phyloP scores from a whole-genome alignment of 37 sponge, comb jelly and placozoan genomes.

The Beroe ovata region DNA sequence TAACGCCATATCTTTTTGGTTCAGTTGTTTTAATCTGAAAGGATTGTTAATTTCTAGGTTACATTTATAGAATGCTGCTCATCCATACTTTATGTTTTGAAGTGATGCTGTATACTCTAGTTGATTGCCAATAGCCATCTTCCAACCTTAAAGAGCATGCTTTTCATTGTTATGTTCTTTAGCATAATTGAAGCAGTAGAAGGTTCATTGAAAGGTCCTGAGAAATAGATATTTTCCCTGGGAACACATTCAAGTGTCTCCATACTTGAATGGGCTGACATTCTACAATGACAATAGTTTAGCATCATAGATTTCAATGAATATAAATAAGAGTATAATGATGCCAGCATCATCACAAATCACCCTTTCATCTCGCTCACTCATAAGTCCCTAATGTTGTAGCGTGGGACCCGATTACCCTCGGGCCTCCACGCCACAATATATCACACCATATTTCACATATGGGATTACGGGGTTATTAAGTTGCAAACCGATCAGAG shows the following conservation, averaged over 20 bases:
- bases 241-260: neutral
- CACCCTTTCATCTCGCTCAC: no score
- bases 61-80: no score
- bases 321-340: neutral
- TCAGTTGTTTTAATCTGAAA: conserved; percentile 87
- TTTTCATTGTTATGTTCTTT: conserved; percentile 25
- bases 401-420: no score
- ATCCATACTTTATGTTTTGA: no score
- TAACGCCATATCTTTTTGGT: conserved; percentile 78
- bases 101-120: no score
- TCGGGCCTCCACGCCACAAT: no score
- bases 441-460: no score
- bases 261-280: neutral
- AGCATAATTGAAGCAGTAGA: conserved; percentile 5
- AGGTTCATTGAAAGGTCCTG: conserved; percentile 45
- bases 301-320: neutral
- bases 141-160: conserved; percentile 23
- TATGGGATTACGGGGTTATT: no score
- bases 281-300: neutral
- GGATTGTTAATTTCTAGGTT: no score
- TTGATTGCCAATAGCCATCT: neutral
- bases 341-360: neutral
- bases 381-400: no score
- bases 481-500: no score
- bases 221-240: conserved; percentile 5